Evolutionary conservation across 1,140 invertebrate species (phyloP).

Genomic region (Drosophila takahashii): DNA sequence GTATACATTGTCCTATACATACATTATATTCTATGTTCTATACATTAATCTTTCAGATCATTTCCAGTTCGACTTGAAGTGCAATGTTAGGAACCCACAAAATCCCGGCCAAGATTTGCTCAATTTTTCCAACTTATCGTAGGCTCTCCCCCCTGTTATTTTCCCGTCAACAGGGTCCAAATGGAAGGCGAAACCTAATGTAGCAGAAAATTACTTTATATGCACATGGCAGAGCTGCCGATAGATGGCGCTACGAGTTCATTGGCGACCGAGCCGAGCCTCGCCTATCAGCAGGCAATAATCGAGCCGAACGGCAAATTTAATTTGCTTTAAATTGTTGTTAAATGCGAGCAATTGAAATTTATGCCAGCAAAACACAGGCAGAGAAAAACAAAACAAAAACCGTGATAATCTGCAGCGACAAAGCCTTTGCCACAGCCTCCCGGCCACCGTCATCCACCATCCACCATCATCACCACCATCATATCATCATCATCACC

Average conservation of each 20-base stretch:
- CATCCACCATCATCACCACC: conserved; percentile 8
- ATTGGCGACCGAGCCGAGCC: conserved; percentile 21
- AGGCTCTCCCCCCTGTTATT: neutral
- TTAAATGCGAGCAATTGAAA: conserved; percentile 82
- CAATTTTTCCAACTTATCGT: conserved; percentile 39
- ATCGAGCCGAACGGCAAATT: conserved; percentile 66
- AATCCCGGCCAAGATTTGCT: conserved; percentile 24
- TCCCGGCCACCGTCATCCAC: conserved; percentile 1
- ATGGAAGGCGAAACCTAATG: conserved; percentile 67
- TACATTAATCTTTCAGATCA: too few species aligned
- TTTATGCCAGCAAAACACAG: conserved; percentile 66
- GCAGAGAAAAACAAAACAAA: conserved; percentile 57
- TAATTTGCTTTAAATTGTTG: conserved; percentile 82
- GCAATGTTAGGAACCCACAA: neutral
- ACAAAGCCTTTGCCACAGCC: conserved; percentile 21
- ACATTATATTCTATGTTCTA: too few species aligned
- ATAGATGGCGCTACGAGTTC: conserved; percentile 62
- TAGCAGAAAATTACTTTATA: conserved; percentile 82
- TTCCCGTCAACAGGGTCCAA: conserved; percentile 11
- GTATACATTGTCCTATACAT: too few species aligned
- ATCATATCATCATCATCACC: conserved; percentile 62
- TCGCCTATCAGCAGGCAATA: conserved; percentile 76
- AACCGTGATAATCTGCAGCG: conserved; percentile 65
- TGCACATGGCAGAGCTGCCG: conserved; percentile 72
- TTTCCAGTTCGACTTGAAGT: conserved; percentile 21